Percentiles rank a stretch among this genome's conserved stretches.
Conservation (phyloP, 2,888 invertebrate species). For the Crioceris asparagi region DNA sequence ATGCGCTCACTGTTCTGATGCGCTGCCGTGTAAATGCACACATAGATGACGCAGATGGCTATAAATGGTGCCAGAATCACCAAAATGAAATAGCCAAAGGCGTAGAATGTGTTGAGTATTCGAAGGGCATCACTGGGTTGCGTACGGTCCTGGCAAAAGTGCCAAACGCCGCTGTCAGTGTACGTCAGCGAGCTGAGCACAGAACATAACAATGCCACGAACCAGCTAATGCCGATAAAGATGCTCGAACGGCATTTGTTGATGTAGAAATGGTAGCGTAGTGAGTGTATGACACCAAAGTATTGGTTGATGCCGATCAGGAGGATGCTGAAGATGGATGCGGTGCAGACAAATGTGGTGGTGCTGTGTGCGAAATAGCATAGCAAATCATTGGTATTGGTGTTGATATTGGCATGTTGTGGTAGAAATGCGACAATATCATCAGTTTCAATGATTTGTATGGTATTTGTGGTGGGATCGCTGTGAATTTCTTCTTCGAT, state of each 20-base stretch:
- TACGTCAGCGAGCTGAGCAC: constrained; percentile 40
- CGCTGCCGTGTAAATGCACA: constrained; percentile 65
- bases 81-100: constrained; percentile 37
- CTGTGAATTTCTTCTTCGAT: constrained; percentile 18
- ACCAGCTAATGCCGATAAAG: constrained; percentile 42
- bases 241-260: constrained; percentile 41
- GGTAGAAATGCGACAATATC: constrained; percentile 3
- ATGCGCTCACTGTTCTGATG: constrained; percentile 58
- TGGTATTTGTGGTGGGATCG: constrained; percentile 13
- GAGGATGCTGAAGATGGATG: constrained; percentile 51
- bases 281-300: constrained; percentile 53
- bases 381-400: constrained; percentile 11
- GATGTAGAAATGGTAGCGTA: constrained; percentile 50
- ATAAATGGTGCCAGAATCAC: constrained; percentile 45
- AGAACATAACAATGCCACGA: constrained; percentile 38
- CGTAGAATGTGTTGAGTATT: constrained; percentile 38
- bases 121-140: constrained; percentile 16
- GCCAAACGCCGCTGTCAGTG: constrained; percentile 38
- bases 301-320: constrained; percentile 55
- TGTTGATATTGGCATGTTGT: not conserved
- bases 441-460: constrained; percentile 19
- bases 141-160: constrained; percentile 30
- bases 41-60: constrained; percentile 64
- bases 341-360: constrained; percentile 47
- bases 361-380: constrained; percentile 48